These are phyloP conservation scores for Autographa pulchrina DNA, from an alignment of 2,888 invertebrate species.

Conservation along the genomic window DNA sequence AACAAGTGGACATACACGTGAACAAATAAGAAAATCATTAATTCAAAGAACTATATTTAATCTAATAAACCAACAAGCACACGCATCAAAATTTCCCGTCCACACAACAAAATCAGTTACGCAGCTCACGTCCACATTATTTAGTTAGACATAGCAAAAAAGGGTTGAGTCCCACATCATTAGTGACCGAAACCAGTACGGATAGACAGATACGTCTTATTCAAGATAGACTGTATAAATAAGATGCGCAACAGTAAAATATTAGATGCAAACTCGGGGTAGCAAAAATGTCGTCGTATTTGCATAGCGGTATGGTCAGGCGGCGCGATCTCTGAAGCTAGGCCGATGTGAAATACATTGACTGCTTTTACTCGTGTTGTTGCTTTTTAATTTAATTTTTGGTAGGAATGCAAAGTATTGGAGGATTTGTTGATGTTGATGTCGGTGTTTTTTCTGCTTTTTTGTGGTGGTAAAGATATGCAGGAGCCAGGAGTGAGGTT, in stretches of 20 bases:
- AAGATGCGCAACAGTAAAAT: constrained; percentile 83
- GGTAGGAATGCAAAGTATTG: constrained; percentile 14
- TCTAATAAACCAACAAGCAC: not conserved
- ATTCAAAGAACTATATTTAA: too few relatives aligned
- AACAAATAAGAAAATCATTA: too few relatives aligned
- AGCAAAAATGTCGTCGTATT: constrained; percentile 84
- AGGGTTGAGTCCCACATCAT: constrained; percentile 79
- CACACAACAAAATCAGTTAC: constrained; percentile 68
- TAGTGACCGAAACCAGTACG: constrained; percentile 79
- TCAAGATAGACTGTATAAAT: constrained; percentile 79
- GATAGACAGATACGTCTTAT: constrained; percentile 81
- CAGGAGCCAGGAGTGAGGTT: too few relatives aligned
- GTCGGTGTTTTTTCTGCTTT: not conserved
- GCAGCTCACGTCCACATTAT: constrained; percentile 78
- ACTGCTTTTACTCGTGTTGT: constrained; percentile 28
- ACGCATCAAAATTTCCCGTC: constrained; percentile 47
- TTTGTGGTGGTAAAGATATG: not conserved
- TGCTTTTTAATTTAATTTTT: constrained; percentile 44
- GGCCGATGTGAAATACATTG: constrained; percentile 45
- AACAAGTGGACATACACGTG: too few relatives aligned
- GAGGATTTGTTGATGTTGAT: not conserved
- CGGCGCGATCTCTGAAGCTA: constrained; percentile 45
- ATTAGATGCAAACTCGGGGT: constrained; percentile 86
- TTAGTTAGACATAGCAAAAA: constrained; percentile 84
- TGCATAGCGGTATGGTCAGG: constrained; percentile 80